Base-by-base conservation (phyloP, 2,797 vertebrate genomes). In the Hydrophis major region DNA sequence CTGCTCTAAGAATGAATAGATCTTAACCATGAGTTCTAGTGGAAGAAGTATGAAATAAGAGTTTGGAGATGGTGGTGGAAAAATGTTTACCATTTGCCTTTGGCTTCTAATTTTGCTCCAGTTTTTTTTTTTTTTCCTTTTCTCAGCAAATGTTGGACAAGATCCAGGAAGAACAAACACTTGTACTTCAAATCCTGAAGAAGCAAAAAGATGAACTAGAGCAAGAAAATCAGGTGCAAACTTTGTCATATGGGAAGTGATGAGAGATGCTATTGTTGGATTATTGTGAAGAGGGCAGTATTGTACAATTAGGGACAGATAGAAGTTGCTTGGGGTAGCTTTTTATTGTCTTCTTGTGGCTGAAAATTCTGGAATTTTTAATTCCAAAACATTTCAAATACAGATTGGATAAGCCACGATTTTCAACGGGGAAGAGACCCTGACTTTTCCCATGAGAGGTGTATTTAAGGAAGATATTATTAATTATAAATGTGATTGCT, bases 101-200 rank as follows among this genome's bases (percentile, higher is more conserved):
- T 59, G 6, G 13, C 11, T 93, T 12, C n/a, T 37, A 28, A 13
- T 6, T 2, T 1, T 53, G 94, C 55, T 86, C 37, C 25, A 63
- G 27, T 0, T 88, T 1, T 55, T 63, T 90, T 14, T 92, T 88
- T 1, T 55, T 63, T 90, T 14, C 91, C 87, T 93, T 14, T 94
- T 94, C 50, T 13, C n/a, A 97, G 97, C 74, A 96, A 5, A 89
- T 97, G 59, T 92, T 97, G 27, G 90, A 78, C 78, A 92, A 94
- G 59, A 91, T 92, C 20, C 95, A 97, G 0, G 93, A 91, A 86
- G 95, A 97, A 61, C 95, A 94, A 90, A 95, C 93, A 50, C 42
- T 0, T 61, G 55, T 94, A 18, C 89, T 2, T 57, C 88, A 94
- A 66, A 25, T 12, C 87, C 94, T 97, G 78, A 93, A 96, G 92